phyloP scores from a whole-genome alignment of 2,113 vertebrate genomes.

The Entomyzon cyanotis region DNA sequence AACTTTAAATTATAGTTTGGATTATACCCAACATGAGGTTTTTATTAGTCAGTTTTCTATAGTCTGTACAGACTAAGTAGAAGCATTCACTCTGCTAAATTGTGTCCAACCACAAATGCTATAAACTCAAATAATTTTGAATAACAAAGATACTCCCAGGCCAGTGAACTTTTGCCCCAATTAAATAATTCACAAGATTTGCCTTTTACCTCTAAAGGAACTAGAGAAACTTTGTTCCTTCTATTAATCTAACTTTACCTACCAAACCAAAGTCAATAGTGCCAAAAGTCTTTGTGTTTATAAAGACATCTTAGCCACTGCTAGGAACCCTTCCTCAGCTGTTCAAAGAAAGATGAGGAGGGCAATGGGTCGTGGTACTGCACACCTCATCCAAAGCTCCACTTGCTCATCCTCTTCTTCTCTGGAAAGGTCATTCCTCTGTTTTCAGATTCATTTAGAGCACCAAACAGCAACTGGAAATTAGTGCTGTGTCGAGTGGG shows the following conservation, averaged over 20 bases:
- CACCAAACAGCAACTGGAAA: not conserved
- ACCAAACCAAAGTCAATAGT: not conserved
- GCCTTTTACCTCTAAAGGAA: not conserved
- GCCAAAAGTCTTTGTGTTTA: not conserved
- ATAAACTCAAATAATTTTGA: not conserved
- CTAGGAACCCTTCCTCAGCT: not conserved
- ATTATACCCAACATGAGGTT: constrained; percentile 24
- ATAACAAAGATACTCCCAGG: not conserved
- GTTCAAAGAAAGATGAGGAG: not conserved
- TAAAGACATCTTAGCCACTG: not conserved
- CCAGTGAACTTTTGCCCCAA: not conserved
- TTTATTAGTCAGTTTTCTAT: not conserved
- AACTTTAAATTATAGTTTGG: constrained; percentile 28
- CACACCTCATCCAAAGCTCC: rapidly evolving
- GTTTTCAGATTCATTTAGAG: not conserved
- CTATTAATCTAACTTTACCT: not conserved
- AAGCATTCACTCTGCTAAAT: not conserved
- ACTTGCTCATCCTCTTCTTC: not conserved
- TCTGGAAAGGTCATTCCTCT: not conserved
- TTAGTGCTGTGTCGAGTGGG: not conserved
- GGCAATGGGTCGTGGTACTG: too few relatives aligned
- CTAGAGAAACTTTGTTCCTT: not conserved
- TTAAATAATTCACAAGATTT: not conserved
- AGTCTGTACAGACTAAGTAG: not conserved
- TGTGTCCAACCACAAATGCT: not conserved